A percentile compares a stretch with the other conserved stretches of the same genome.
phyloP scores from a whole-genome alignment of 2,113 vertebrate species.

The Colistium nudipinnis region DNA sequence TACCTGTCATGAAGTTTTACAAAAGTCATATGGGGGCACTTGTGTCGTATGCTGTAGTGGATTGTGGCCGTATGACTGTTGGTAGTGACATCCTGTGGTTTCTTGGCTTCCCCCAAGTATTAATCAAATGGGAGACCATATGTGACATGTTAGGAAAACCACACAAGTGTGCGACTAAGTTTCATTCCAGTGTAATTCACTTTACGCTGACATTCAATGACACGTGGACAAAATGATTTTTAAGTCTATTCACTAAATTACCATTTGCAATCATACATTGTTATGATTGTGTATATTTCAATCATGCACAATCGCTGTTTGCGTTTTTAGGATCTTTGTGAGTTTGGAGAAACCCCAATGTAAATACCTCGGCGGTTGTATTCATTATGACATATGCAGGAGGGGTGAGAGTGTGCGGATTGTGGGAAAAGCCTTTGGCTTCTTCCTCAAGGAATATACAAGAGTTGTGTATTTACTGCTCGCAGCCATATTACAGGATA shows the following conservation, averaged over 20 bases:
- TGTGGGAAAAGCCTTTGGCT: slow-evolving; percentile 36
- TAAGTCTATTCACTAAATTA: neutral
- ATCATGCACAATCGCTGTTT: too few species aligned
- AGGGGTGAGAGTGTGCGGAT: slow-evolving; percentile 3
- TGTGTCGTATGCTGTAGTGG: neutral
- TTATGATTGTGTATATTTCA: too few species aligned
- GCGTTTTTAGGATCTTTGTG: too few species aligned
- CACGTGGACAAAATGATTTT: neutral
- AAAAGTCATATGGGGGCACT: neutral
- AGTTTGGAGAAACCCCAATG: too few species aligned
- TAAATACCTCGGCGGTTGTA: too few species aligned
- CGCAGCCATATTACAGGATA: slow-evolving; percentile 64
- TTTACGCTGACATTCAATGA: neutral
- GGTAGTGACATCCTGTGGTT: neutral
- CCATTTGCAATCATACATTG: neutral
- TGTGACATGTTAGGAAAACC: neutral
- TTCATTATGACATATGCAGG: too few species aligned
- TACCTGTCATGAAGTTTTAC: neutral
- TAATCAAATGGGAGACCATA: neutral
- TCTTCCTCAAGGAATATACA: slow-evolving; percentile 34
- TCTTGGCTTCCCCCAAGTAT: neutral
- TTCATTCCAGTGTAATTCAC: slow-evolving; percentile 1
- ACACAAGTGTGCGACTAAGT: neutral
- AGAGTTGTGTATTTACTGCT: slow-evolving; percentile 34
- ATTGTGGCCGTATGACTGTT: neutral